A percentile compares a stretch with the other conserved stretches of the same genome.
phyloP scores from a whole-genome alignment of 2,797 vertebrate species.

The Dicrostonyx torquatus region DNA sequence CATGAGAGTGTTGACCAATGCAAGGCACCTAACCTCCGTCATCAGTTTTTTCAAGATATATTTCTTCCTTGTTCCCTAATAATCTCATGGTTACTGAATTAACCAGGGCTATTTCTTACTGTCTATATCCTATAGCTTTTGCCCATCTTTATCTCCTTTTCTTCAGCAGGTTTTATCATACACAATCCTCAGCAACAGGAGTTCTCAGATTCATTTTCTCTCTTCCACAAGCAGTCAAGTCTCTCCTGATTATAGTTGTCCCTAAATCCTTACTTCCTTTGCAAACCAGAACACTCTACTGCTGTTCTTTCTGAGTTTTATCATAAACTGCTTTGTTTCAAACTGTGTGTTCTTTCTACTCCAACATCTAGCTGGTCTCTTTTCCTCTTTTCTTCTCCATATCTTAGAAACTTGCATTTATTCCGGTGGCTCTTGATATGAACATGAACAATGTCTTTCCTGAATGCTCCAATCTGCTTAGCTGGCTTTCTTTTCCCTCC shows the following conservation, averaged over 20 bases:
- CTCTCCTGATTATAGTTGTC: not conserved
- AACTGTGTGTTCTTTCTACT: not conserved
- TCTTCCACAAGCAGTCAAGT: not conserved
- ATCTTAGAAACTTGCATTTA: not conserved
- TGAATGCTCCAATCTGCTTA: not conserved
- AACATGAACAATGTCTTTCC: not conserved
- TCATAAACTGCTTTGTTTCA: not conserved
- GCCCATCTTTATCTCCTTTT: not conserved
- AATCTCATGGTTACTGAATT: constrained; percentile 19
- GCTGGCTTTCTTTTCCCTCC: not conserved
- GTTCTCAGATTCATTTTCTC: not conserved
- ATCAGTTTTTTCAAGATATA: not conserved
- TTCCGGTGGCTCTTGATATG: not conserved
- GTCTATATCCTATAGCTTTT: not conserved
- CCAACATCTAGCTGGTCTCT: no score
- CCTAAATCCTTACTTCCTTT: not conserved
- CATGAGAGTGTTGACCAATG: not conserved
- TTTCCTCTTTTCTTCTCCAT: not conserved
- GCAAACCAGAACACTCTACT: not conserved
- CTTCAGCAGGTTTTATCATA: not conserved
- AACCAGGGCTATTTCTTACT: constrained; percentile 18
- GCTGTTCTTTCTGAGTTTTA: not conserved
- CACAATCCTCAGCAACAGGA: not conserved
- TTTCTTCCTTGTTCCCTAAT: constrained; percentile 25
- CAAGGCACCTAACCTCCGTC: not conserved